Evolutionary conservation across 2,888 invertebrate species (phyloP), one percentile per base, ranked within the genome.

Genomic region (Chloroclystis v-ata): DNA sequence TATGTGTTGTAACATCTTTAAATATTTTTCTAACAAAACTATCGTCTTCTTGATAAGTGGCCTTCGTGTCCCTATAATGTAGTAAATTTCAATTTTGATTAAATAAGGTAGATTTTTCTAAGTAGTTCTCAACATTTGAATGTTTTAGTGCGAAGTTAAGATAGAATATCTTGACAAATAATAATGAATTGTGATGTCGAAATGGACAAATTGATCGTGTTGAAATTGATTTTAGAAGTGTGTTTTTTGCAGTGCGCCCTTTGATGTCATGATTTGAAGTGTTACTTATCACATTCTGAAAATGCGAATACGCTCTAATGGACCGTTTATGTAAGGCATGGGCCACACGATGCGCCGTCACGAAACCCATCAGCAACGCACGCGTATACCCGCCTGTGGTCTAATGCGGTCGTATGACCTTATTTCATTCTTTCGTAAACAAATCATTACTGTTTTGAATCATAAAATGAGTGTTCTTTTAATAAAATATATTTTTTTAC

Each of bases 361-460:
- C 52, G 41, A 57, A 43, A 50, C 33, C 41, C 46, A 53, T 56
- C 49, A 52, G 49, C 40, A 8, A 44, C 45, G 52, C 28, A 35
- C 45, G 49, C 47, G 43, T 50, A 50, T 28, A 43, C 47, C 9
- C 25, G 39, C 38, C 43, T 28, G 25, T 39, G 28, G 32, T 49
- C 32, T 49, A 42, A 46, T 55, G 37, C 29, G 47, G 41, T 44
- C 47, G 33, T 26, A 30, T 44, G 44, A 33, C 37, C 42, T 47
- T 39, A 49, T 46, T 50, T 42, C 37, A 42, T 33, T 42, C 16
- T 44, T 51, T 47, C 42, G 35, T 28, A 39, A 46, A 10, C 14
- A 26, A 32, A 47, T 47, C 16, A 45, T 43, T 28, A 6, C 14
- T 14, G 14, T 20, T 5, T 20, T 20, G 2, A 20, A 20, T 4